These are phyloP conservation scores for Holothuria scabra DNA, from an alignment of 53 echinoderm and acorn worm species.

Conservation along the genomic window DNA sequence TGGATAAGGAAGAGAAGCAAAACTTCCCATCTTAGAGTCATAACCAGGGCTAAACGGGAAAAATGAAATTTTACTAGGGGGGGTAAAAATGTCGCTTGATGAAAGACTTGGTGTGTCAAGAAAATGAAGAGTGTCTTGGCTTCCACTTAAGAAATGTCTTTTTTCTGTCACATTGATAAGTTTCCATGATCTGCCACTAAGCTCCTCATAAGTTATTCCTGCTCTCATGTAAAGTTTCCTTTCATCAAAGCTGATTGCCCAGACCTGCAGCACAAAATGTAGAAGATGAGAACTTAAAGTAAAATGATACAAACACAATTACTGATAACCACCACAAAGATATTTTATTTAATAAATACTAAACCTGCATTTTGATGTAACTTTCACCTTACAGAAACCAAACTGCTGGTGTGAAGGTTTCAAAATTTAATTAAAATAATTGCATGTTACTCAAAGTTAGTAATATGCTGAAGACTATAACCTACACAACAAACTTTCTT, in stretches of 20 bases:
- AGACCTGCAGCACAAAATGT: conserved; percentile 64
- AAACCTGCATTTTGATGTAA: too few relatives aligned
- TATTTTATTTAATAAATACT: too few relatives aligned
- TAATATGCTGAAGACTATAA: too few relatives aligned
- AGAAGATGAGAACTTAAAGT: background rate
- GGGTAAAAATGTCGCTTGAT: conserved; percentile 18
- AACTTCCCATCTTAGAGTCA: conserved; percentile 1
- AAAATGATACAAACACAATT: too few relatives aligned
- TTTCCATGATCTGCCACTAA: conserved; percentile 83
- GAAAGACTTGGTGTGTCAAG: conserved; percentile 13
- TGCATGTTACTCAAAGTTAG: too few relatives aligned
- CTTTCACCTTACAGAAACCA: too few relatives aligned
- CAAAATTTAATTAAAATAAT: too few relatives aligned
- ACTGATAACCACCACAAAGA: too few relatives aligned
- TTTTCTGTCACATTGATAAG: conserved; percentile 74
- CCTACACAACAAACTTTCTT: too few relatives aligned
- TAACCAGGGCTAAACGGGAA: conserved; percentile 18
- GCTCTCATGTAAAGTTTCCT: conserved; percentile 73
- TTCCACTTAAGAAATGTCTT: conserved; percentile 1
- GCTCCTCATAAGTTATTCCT: conserved; percentile 82
- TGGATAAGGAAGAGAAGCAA: background rate
- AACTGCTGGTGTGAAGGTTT: too few relatives aligned
- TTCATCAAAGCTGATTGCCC: conserved; percentile 86
- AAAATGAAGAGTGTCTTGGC: conserved; percentile 17
- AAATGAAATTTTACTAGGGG: background rate